phyloP scores from a whole-genome alignment of 1,140 invertebrate genomes.

The Ips nitidus region DNA sequence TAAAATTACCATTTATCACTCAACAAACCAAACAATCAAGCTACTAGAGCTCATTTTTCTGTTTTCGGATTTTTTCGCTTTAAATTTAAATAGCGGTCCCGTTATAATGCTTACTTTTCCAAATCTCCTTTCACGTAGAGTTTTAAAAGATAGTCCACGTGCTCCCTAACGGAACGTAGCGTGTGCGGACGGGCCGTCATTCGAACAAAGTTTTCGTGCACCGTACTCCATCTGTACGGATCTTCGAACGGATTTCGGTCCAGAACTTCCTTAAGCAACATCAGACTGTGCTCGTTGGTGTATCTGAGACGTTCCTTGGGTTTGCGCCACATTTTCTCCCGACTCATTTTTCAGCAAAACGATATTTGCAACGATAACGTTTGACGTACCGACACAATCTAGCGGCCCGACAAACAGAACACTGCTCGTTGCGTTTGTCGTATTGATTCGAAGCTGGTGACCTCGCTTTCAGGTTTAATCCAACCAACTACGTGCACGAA shows the following conservation, averaged over 20 bases:
- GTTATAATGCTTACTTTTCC: slow-evolving; percentile 24
- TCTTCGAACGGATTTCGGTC: slow-evolving; percentile 28
- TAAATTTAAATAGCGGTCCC: no score
- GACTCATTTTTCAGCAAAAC: slow-evolving; percentile 17
- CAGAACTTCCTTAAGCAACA: slow-evolving; percentile 27
- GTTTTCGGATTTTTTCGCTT: no score
- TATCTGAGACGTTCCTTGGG: slow-evolving; percentile 27
- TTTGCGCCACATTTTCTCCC: slow-evolving; percentile 24
- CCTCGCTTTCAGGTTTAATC: slow-evolving; percentile 16
- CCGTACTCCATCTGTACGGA: slow-evolving; percentile 32
- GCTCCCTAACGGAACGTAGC: slow-evolving; percentile 31
- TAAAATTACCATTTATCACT: no score
- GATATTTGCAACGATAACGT: slow-evolving; percentile 17
- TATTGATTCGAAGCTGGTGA: slow-evolving; percentile 31
- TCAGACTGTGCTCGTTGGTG: slow-evolving; percentile 29
- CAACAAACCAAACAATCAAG: no score
- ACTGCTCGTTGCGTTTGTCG: slow-evolving; percentile 34
- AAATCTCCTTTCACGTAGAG: slow-evolving; percentile 35
- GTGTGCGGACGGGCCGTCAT: slow-evolving; percentile 28
- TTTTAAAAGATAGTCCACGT: slow-evolving; percentile 31
- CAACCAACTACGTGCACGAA: slow-evolving; percentile 13
- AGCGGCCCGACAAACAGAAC: slow-evolving; percentile 30
- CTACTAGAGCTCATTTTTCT: no score
- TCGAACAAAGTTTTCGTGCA: slow-evolving; percentile 31
- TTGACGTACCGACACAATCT: slow-evolving; percentile 32